Percentiles rank a stretch among this genome's conserved stretches.
Evolutionary conservation across 2,888 invertebrate genomes (phyloP).

Genomic region (Aphelenchoides bicaudatus): DNA sequence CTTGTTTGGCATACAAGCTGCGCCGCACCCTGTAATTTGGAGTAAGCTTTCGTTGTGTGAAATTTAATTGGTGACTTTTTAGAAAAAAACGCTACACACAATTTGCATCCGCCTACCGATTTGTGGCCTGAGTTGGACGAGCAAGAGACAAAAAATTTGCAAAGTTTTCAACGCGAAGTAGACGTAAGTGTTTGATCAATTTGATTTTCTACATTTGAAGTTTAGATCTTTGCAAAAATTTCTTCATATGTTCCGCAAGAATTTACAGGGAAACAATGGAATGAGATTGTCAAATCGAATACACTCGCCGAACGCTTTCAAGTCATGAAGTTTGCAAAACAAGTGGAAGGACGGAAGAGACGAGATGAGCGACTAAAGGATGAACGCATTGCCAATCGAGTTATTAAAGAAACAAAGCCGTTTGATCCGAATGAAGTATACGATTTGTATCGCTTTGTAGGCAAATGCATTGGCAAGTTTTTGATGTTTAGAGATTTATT

Average conservation of each 20-base stretch:
- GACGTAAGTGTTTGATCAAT: conserved; percentile 17
- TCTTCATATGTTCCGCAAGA: conserved; percentile 26
- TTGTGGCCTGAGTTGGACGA: conserved; percentile 16
- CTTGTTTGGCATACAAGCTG: conserved; percentile 1
- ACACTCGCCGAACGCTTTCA: conserved; percentile 38
- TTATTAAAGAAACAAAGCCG: no score
- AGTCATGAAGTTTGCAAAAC: conserved; percentile 37
- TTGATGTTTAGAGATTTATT: neutral
- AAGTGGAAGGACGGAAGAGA: conserved; percentile 25
- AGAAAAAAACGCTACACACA: neutral
- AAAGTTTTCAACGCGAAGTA: conserved; percentile 17
- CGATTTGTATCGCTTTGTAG: no score
- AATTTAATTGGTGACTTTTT: neutral
- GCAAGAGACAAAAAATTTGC: conserved; percentile 5
- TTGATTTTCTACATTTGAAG: neutral
- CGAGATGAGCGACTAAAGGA: conserved; percentile 5
- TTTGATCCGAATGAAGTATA: neutral
- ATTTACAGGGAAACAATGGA: conserved; percentile 30
- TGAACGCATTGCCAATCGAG: neutral
- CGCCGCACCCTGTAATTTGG: conserved; percentile 11
- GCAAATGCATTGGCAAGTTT: neutral
- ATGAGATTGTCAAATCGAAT: conserved; percentile 18
- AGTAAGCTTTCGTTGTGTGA: neutral
- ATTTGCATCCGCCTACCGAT: neutral
- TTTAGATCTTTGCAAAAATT: conserved; percentile 33